phyloP scores from a whole-genome alignment of 2,113 vertebrate species.

The Pseudorectes ferrugineus region DNA sequence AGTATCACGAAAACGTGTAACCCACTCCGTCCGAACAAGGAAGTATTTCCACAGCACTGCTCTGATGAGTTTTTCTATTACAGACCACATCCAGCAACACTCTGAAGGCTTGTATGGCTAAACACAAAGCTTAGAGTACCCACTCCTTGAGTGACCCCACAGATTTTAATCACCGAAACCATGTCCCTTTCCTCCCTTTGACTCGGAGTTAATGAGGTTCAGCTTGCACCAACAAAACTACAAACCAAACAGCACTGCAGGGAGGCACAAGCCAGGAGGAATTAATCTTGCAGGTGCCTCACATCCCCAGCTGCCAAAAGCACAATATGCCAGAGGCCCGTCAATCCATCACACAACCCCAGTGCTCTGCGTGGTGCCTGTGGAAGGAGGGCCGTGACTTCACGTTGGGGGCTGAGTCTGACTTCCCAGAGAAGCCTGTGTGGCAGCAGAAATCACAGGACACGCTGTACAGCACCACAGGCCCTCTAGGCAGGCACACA shows the following conservation, averaged over 20 bases:
- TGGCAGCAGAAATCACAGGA: background rate
- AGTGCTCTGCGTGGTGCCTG: accelerated
- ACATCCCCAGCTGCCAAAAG: background rate
- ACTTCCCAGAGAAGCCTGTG: background rate
- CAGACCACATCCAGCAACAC: background rate
- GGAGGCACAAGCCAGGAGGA: background rate
- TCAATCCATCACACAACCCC: accelerated
- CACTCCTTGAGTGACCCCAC: background rate
- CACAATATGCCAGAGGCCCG: background rate
- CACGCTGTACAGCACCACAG: accelerated
- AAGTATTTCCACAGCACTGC: background rate
- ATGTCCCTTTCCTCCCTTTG: background rate
- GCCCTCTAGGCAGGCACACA: background rate
- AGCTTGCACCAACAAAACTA: background rate
- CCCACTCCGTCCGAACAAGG: background rate
- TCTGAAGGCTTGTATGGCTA: background rate
- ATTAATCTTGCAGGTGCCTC: background rate
- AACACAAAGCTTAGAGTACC: background rate
- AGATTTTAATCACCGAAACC: background rate
- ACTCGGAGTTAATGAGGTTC: background rate
- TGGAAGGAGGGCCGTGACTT: background rate
- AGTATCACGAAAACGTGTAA: background rate
- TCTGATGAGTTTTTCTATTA: background rate
- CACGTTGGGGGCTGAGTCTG: accelerated
- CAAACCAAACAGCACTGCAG: background rate